Conservation (phyloP, 1,140 invertebrate genomes). For the Sycophaga agraensis region DNA sequence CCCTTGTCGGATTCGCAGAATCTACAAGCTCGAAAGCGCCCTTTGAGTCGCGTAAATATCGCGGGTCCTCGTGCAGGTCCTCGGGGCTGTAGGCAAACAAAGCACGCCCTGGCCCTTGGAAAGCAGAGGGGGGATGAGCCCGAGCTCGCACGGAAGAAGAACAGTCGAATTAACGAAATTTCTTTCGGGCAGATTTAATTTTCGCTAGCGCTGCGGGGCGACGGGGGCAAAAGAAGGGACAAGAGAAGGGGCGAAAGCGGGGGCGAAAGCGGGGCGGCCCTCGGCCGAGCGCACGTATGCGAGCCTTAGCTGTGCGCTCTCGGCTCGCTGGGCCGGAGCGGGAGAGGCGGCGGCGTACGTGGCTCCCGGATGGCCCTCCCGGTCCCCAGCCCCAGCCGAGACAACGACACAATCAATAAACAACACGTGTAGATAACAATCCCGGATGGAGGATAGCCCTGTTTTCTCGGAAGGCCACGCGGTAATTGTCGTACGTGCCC, state of each 20-base stretch:
- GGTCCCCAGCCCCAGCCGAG: conserved; percentile 22
- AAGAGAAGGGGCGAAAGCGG: too few species aligned
- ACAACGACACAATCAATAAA: conserved; percentile 56
- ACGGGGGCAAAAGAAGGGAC: background rate
- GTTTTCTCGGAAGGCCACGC: conserved; percentile 25
- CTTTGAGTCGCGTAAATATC: background rate
- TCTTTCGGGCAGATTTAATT: conserved; percentile 12
- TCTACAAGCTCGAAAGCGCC: too few species aligned
- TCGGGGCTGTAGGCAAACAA: too few species aligned
- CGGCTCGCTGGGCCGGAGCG: too few species aligned
- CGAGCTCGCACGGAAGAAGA: background rate
- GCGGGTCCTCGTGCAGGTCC: too few species aligned
- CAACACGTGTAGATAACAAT: conserved; percentile 58
- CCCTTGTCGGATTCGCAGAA: too few species aligned
- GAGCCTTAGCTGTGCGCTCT: too few species aligned
- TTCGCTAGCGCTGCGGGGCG: conserved; percentile 24
- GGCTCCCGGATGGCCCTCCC: background rate
- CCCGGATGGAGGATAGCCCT: conserved; percentile 33
- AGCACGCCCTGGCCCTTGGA: too few species aligned
- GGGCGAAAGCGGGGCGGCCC: too few species aligned
- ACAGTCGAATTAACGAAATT: background rate
- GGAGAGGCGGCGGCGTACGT: too few species aligned
- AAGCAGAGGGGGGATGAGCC: background rate
- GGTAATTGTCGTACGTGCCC: conserved; percentile 26
- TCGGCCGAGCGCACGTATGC: too few species aligned